Percentiles rank a stretch among this genome's conserved stretches.
Evolutionary conservation across 2,888 invertebrate genomes (phyloP).

Genomic region (Mermis nigrescens): DNA sequence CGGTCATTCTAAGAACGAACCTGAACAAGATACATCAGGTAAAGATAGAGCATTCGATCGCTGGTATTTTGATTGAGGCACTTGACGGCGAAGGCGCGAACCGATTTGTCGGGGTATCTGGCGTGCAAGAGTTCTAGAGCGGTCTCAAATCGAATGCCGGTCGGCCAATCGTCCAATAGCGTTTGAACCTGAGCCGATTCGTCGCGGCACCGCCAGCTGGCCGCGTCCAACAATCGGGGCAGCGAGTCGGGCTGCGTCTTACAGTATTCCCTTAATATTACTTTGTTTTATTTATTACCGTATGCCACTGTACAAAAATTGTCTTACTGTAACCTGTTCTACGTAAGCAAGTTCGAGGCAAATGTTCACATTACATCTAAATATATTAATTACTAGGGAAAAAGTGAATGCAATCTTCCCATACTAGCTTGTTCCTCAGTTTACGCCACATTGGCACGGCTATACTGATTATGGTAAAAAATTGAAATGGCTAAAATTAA

Average conservation of each 20-base stretch:
- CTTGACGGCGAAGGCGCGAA: conserved; percentile 41
- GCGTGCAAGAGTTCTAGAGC: conserved; percentile 37
- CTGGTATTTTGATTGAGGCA: conserved; percentile 39
- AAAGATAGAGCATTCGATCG: conserved; percentile 40
- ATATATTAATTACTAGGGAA: too few species aligned
- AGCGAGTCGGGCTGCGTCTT: conserved; percentile 37
- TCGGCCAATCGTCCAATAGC: conserved; percentile 38
- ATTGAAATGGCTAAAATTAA: too few species aligned
- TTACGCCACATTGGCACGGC: too few species aligned
- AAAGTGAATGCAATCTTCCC: too few species aligned
- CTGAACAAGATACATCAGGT: conserved; percentile 42
- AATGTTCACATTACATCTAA: background rate
- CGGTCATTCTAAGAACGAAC: conserved; percentile 22
- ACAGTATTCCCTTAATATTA: conserved; percentile 14
- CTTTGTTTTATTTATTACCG: too few species aligned
- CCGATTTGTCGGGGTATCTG: conserved; percentile 38
- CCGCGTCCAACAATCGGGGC: conserved; percentile 39
- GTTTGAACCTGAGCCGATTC: conserved; percentile 40
- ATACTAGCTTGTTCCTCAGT: too few species aligned
- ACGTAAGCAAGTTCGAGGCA: background rate
- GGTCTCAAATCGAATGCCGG: conserved; percentile 36
- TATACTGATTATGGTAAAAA: too few species aligned
- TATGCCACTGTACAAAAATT: too few species aligned
- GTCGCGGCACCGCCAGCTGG: conserved; percentile 40
- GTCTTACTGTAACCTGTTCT: too few species aligned